A percentile compares a stretch with the other conserved stretches of the same genome.
Evolutionary conservation across 2,113 vertebrate genomes (phyloP).

Genomic region (Sylvia atricapilla): DNA sequence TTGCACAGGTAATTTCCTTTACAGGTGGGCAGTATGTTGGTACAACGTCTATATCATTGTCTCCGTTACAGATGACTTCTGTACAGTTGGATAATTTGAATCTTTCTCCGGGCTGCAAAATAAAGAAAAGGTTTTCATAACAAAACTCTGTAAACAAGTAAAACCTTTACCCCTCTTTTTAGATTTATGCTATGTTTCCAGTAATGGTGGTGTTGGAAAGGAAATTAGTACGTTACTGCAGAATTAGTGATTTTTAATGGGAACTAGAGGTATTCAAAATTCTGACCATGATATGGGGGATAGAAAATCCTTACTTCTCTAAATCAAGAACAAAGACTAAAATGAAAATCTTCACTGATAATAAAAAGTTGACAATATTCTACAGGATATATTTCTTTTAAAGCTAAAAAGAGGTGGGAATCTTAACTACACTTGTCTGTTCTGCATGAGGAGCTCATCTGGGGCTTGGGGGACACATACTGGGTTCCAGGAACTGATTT

Average conservation of each 20-base stretch:
- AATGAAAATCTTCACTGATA: not conserved
- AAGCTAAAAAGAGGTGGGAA: not conserved
- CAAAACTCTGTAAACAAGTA: not conserved
- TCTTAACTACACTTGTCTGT: not conserved
- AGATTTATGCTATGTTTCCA: not conserved
- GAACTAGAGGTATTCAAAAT: not conserved
- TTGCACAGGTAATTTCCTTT: conserved; percentile 79
- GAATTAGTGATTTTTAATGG: not conserved
- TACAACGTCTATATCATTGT: conserved; percentile 75
- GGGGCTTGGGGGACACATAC: not conserved
- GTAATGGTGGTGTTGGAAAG: not conserved
- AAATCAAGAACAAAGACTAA: not conserved
- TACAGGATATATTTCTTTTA: fast-evolving
- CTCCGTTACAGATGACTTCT: conserved; percentile 81
- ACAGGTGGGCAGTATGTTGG: conserved; percentile 75
- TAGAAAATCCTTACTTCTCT: not conserved
- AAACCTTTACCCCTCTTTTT: not conserved
- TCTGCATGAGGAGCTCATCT: not conserved
- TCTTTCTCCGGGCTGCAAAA: conserved; percentile 79
- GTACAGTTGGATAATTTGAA: conserved; percentile 83
- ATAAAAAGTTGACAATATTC: not conserved
- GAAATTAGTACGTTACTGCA: not conserved
- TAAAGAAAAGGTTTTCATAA: not conserved
- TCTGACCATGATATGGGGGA: not conserved
- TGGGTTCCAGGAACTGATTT: not conserved